These are phyloP conservation scores for Setophaga petechia DNA, from an alignment of 2,113 vertebrate genomes.

Conservation along the genomic window DNA sequence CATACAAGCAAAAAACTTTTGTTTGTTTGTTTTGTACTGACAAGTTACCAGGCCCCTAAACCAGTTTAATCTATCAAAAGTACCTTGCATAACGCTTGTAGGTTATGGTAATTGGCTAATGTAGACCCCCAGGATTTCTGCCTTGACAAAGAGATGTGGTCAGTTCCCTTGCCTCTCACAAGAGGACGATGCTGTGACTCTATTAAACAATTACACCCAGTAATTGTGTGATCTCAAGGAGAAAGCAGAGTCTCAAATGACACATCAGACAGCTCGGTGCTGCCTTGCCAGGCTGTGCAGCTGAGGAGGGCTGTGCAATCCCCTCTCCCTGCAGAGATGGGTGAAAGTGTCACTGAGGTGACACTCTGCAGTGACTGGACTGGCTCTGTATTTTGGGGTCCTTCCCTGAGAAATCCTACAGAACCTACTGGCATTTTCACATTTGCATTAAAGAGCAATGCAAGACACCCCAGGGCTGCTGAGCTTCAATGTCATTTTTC, in stretches of 20 bases:
- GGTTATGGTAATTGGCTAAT: not conserved
- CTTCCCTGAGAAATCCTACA: not conserved
- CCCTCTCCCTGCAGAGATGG: not conserved
- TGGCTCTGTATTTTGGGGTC: not conserved
- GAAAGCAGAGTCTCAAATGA: constrained; percentile 45
- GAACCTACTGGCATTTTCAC: not conserved
- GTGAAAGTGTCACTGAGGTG: not conserved
- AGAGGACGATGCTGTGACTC: constrained; percentile 49
- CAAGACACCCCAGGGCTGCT: not conserved
- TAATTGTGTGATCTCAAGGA: constrained; percentile 68
- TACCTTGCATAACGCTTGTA: not conserved
- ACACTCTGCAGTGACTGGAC: not conserved
- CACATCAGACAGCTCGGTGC: not conserved
- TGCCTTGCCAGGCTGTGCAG: not conserved
- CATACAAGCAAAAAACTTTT: not conserved
- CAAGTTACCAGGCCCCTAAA: not conserved
- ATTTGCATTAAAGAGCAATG: accelerated
- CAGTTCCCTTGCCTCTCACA: constrained; percentile 33
- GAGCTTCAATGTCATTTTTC: not conserved
- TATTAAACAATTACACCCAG: constrained; percentile 70
- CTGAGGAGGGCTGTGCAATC: not conserved
- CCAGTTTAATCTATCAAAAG: not conserved
- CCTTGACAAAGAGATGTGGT: constrained; percentile 33
- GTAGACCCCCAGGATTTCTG: not conserved
- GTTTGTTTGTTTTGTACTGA: not conserved